Evolutionary conservation across 2,797 vertebrate genomes (phyloP).

Genomic region (Chloroceryle inda): DNA sequence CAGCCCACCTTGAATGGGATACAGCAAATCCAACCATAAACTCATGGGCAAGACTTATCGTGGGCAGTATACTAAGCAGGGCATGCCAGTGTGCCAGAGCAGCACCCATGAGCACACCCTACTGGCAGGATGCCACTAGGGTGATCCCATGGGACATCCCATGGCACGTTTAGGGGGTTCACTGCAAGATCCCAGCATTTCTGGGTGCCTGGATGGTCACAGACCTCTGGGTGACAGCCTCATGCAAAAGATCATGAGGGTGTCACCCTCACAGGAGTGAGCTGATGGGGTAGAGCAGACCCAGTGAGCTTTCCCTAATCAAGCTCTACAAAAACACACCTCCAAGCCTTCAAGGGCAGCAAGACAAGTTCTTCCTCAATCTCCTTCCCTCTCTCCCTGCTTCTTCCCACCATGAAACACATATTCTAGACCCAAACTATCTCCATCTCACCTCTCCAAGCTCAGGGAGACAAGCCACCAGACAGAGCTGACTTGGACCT

Average conservation of each 20-base stretch:
- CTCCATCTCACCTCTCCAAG: background rate
- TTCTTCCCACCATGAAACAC: background rate
- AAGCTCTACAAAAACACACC: background rate
- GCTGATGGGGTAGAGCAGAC: background rate
- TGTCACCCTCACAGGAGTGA: background rate
- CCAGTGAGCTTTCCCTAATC: background rate
- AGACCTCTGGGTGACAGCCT: background rate
- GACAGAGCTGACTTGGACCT: background rate
- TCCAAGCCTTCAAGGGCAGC: accelerated
- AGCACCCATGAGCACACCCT: accelerated
- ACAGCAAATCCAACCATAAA: background rate
- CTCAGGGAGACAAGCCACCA: background rate
- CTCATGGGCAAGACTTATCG: background rate
- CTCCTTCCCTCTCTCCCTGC: background rate
- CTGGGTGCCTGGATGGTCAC: background rate
- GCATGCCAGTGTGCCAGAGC: background rate
- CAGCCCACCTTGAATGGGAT: background rate
- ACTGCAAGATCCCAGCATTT: background rate
- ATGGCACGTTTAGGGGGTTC: background rate
- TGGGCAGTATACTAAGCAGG: background rate
- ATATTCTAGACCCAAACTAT: background rate
- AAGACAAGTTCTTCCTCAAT: background rate
- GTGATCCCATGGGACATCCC: background rate
- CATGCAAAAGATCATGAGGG: background rate
- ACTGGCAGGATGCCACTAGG: background rate